Conservation (phyloP, 1,140 invertebrate genomes). For the Drosophila lacertosa region DNA sequence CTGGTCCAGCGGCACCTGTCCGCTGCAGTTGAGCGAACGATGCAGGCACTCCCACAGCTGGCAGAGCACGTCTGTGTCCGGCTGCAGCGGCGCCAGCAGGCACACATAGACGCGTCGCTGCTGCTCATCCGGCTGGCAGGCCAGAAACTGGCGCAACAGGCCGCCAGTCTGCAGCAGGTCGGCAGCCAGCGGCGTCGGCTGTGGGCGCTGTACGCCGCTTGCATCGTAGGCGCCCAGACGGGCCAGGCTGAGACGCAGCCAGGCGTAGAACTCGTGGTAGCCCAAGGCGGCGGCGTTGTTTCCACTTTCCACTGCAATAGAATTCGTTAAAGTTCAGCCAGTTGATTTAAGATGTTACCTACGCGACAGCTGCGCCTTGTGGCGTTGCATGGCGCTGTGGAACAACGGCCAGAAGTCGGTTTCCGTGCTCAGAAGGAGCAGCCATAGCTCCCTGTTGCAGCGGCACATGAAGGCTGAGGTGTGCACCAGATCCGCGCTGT, state of each 20-base stretch:
- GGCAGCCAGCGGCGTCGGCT: background rate
- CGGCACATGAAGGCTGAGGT: constrained; percentile 71
- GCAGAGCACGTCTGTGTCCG: constrained; percentile 65
- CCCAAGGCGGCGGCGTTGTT: background rate
- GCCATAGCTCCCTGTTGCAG: constrained; percentile 77
- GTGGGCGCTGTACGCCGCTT: constrained; percentile 11
- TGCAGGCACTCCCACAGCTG: constrained; percentile 81
- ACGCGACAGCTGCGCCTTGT: constrained; percentile 40
- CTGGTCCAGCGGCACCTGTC: constrained; percentile 58
- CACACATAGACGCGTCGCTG: constrained; percentile 68
- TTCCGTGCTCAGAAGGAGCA: constrained; percentile 40
- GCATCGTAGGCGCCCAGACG: constrained; percentile 31
- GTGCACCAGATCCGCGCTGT: constrained; percentile 59
- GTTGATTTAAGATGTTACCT: background rate
- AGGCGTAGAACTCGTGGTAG: constrained; percentile 64
- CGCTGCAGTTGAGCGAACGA: constrained; percentile 68
- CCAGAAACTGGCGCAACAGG: constrained; percentile 61
- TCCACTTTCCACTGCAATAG: constrained; percentile 15
- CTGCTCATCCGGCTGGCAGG: constrained; percentile 69
- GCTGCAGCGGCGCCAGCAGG: constrained; percentile 62
- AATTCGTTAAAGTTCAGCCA: background rate
- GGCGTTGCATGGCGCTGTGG: constrained; percentile 61
- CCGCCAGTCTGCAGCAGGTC: constrained; percentile 30
- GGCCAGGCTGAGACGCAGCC: constrained; percentile 51
- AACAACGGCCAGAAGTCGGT: constrained; percentile 65